Percentiles rank a stretch among this genome's conserved stretches.
phyloP scores from a whole-genome alignment of 2,113 vertebrate species.

The Sebastes schlegelii region DNA sequence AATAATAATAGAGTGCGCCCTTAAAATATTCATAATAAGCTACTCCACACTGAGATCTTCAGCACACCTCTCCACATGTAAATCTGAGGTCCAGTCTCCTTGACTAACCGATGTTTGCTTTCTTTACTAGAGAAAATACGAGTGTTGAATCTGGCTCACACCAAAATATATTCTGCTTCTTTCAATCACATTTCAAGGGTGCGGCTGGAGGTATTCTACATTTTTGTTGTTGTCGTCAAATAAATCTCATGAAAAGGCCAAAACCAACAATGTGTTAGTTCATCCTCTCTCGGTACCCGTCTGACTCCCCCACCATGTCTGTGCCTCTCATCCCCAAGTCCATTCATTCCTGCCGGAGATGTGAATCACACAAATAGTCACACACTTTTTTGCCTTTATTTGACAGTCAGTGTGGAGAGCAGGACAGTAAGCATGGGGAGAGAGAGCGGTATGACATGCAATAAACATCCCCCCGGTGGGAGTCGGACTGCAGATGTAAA shows the following conservation, averaged over 20 bases:
- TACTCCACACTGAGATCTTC: not conserved
- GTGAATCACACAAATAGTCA: not conserved
- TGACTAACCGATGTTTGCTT: not conserved
- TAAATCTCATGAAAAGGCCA: not conserved
- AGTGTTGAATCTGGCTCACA: not conserved
- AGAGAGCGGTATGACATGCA: not conserved
- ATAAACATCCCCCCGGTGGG: not conserved
- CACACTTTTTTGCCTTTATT: not conserved
- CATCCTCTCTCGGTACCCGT: not conserved
- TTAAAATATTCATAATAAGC: not conserved
- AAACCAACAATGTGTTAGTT: not conserved
- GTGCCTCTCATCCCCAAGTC: not conserved
- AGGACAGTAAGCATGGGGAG: not conserved
- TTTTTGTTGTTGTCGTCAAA: not conserved
- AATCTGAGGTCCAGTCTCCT: not conserved
- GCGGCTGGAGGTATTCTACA: not conserved
- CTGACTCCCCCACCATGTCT: not conserved
- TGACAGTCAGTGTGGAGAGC: not conserved
- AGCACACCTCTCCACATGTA: not conserved
- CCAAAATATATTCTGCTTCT: not conserved
- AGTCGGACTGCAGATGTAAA: not conserved
- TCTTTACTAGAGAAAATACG: not conserved
- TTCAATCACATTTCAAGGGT: conserved; percentile 1
- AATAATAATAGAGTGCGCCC: not conserved
- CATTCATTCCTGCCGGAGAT: not conserved